Base-by-base conservation (phyloP, 2,888 invertebrate species). In the Anodontia alba region DNA sequence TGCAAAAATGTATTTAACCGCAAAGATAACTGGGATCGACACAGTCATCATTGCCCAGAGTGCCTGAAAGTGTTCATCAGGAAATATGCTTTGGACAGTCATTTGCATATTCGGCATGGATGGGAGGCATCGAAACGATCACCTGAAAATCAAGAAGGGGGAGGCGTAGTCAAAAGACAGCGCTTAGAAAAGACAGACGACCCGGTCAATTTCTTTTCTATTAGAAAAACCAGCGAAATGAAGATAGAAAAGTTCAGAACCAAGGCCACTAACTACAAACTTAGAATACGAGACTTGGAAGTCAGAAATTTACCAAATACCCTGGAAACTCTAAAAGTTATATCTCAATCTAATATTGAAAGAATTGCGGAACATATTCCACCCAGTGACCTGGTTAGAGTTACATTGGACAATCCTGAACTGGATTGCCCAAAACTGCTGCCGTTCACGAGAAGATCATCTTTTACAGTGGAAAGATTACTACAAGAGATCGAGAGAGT, bases 401-500 rank as follows among this genome's bases (percentile, higher is more conserved):
- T 83, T 10, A 51, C 78, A 10, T 72, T 80, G n/a, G 72, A 80
- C 46, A 80, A 77, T 57, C 78, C 83, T 17, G 73, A 78, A 29
- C 62, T 80, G 12, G 79, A 82, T 38, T 76, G 49, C 36, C 79
- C 76, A 15, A 76, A 79, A 26, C 46, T 62, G 31, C 17, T 78
- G 17, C 78, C 75, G 38, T 81, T 81, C 68, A 69, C 66, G 57
- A 49, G 68, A 10, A 10, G 69, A 33, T 73, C 79, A 10, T 26
- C 68, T 17, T 33, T 84, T 31, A 79, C 79, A 7, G 81, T 72
- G 2, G 81, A 84, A 1, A 36, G 76, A 20, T 31, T 81, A 7
- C n/a, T 84, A 15, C 46, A 77, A 1, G 81, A 84, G 71, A 79
- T 84, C 15, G 81, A 84, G 49, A 51, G 81, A 2, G 79, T 81